Base-by-base conservation (phyloP, 2,888 invertebrate species). In the Athalia cordata region DNA sequence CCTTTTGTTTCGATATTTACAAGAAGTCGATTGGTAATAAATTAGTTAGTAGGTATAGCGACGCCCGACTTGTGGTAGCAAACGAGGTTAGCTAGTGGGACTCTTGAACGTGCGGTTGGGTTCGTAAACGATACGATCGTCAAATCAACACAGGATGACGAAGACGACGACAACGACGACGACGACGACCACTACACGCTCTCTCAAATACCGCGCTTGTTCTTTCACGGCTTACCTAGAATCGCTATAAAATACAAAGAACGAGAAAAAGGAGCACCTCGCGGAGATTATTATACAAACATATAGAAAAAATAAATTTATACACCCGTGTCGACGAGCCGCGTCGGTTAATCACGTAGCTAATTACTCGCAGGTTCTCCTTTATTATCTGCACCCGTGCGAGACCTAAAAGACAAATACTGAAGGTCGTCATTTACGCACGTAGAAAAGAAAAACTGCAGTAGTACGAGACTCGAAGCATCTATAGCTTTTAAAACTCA, bases 291-390 rank as follows among this genome's bases (percentile, higher is more conserved):
- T 29, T 29, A 29, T 29, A 29, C 2, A 29, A 29, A 29, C 29
- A 29, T 29, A 29, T 29, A 55, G 4, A 55, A 64, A 49, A 13
- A 13, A 13, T n/a, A 49, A 49, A n/a, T n/a, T n/a, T 5, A 50
- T 6, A n/a, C n/a, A 55, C 50, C 15, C 67, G 67, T 50, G 67
- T 67, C 67, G 67, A 67, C 67, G 50, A 13, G 15, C 9, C 67
- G 67, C 9, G 29, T 29, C 29, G 67, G 67, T 67, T 67, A 67
- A 67, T 67, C 67, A 67, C 67, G 49, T 67, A 15, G 67, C 67
- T 67, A 67, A 67, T 67, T 67, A 50, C 49, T n/a, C n/a, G 15
- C 67, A 9, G 9, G 67, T 13, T 67, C 50, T 47, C 15, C 15
- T 15, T 29, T 29, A 29, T 29, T 29, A 29, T 29, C 29, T 29